Evolutionary conservation across 2,888 invertebrate species (phyloP), one percentile per base, ranked within the genome.

Genomic region (Xestobium rufovillosum): DNA sequence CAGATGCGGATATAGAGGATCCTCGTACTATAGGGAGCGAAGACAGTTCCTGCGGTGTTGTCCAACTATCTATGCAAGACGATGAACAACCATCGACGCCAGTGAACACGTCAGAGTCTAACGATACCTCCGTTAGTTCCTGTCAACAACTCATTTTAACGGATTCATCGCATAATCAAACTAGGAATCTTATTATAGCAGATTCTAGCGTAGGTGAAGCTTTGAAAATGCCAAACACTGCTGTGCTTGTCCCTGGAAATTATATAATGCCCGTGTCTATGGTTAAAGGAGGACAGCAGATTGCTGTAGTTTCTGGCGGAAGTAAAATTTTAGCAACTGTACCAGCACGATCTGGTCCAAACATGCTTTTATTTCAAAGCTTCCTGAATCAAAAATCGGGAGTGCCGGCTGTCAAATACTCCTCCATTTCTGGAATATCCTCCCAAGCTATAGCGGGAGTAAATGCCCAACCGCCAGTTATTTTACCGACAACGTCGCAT

Each of bases 11-110:
- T 36, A 69, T 75, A 6, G 83, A 83, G 29, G 83, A 83, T 52
- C 70, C 76, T 3, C 72, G 78, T 19, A 82, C 82, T 1, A 75
- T 82, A 69, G 82, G 82, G 2, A 83, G 83, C 39, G 83, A 83
- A 59, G 83, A 83, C 52, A 82, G 83, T 51, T 82, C 82, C 8
- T 81, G 81, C 51, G 83, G 83, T 1, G 72, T 77, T 9, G 76
- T 78, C 31, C 69, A 68, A 42, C 51, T 69, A 34, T 67, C 68
- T 8, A 55, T 72, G 14, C 75, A 75, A 41, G 72, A 71, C 38
- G 76, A 76, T 1, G 75, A 77, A 55, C 72, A 71, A 41, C 30
- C 72, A 66, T 73, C 47, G 3, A 52, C 52, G 26, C 50, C 50
- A 14, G 43, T 39, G 9, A 57, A 51, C 38, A 57, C 63, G 26